These are phyloP conservation scores for Heptranchias perlo DNA, from an alignment of 2,113 vertebrate genomes.

Conservation along the genomic window DNA sequence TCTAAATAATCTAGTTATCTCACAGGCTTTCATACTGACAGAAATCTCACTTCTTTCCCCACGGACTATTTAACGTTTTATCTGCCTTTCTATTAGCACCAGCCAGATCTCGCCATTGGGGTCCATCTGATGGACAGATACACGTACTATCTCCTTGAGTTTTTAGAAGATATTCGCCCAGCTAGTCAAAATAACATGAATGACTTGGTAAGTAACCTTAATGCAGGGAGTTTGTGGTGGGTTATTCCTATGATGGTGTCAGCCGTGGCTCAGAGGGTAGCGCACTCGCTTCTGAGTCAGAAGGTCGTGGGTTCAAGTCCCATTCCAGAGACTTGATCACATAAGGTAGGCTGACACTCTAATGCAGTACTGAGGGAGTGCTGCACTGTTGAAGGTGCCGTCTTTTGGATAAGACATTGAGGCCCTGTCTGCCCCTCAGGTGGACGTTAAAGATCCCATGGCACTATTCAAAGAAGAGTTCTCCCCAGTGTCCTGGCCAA, in stretches of 20 bases:
- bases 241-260: not conserved
- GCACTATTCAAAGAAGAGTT: no score
- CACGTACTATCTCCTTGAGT: conserved; percentile 94
- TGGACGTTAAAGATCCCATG: no score
- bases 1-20: not conserved
- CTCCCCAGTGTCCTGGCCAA: no score
- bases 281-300: not conserved
- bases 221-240: not conserved
- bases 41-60: not conserved
- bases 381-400: no score
- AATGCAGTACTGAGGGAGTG: no score
- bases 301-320: no score
- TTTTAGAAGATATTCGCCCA: conserved; percentile 94
- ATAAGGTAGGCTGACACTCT: no score
- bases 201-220: conserved; percentile 70
- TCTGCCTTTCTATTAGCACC: conserved; percentile 67
- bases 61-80: not conserved
- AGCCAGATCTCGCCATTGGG: conserved; percentile 90
- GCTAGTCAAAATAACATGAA: conserved; percentile 92
- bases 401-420: no score
- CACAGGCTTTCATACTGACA: not conserved
- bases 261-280: no score
- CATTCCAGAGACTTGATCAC: no score
- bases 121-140: conserved; percentile 97
- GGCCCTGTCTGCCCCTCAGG: no score